phyloP scores from a whole-genome alignment of 2,797 vertebrate genomes.

The Oryzias dopingdopingensis region DNA sequence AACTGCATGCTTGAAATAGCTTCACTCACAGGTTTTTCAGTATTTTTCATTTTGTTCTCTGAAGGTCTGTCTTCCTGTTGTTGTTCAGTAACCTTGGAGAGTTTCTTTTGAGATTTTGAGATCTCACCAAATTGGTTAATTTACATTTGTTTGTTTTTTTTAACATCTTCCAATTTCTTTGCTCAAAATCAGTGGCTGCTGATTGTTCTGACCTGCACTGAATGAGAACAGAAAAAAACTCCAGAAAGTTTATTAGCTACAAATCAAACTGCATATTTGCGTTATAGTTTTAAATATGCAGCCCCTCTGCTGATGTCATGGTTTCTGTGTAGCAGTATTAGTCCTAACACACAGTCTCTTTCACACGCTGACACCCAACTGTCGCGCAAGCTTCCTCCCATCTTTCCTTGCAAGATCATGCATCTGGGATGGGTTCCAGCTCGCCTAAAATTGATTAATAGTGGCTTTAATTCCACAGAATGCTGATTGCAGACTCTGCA shows the following conservation, averaged over 20 bases:
- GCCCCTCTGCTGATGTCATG: conserved; percentile 32
- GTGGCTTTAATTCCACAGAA: conserved; percentile 74
- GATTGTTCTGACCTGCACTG: neutral
- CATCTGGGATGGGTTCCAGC: conserved; percentile 70
- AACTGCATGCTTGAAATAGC: too few relatives aligned
- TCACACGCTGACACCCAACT: conserved; percentile 23
- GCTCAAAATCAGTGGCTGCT: neutral
- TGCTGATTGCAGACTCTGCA: conserved; percentile 68
- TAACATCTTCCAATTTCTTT: neutral
- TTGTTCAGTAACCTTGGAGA: too few relatives aligned
- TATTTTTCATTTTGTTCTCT: too few relatives aligned
- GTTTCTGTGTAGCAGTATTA: conserved; percentile 46
- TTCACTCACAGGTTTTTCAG: too few relatives aligned
- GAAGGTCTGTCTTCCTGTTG: too few relatives aligned
- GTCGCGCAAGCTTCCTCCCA: conserved; percentile 34
- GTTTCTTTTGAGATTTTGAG: too few relatives aligned
- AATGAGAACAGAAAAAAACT: conserved; percentile 5
- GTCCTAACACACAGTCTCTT: conserved; percentile 13
- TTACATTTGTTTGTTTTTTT: too few relatives aligned
- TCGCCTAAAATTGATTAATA: conserved; percentile 77
- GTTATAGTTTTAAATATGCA: neutral
- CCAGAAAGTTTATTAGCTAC: conserved; percentile 11
- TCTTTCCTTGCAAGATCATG: conserved; percentile 52
- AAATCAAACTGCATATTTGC: conserved; percentile 1
- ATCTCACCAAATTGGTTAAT: too few relatives aligned